Evolutionary conservation across 2,797 vertebrate genomes (phyloP), one percentile per base, ranked within the genome.

Genomic region (Scomberomorus guttatus): DNA sequence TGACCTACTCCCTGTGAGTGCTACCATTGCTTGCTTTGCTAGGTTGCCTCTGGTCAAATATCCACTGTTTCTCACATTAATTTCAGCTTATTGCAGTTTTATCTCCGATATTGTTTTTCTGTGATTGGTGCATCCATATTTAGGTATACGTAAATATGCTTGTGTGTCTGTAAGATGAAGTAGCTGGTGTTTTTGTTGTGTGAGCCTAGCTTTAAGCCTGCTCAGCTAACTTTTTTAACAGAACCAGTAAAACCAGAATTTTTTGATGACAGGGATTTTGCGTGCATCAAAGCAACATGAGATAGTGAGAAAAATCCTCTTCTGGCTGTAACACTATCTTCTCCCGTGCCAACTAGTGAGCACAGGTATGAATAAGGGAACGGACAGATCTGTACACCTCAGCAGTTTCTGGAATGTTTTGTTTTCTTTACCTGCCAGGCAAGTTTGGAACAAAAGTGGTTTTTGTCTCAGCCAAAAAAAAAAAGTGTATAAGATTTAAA

Each of bases 141-240:
- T 34, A 34, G 34, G 9, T 10, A 34, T 10, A 34, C 34, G 9
- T 34, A 7, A 34, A 34, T 34, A 34, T 34, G 34, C 2, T 14
- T 15, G 9, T 46, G 37, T 55, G 7, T 63, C 46, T 25, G 44
- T 37, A 1, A 12, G 3, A 65, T 14, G 4, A 52, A 22, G 29
- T 2, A 75, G n/a, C 3, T 17, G 44, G 9, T 69, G n/a, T 62
- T 72, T 72, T 70, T 76, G 54, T 61, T 83, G 27, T 67, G 27
- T 14, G 27, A 4, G 12, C 13, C 9, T 17, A 22, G 48, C 15
- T 65, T 77, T 20, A 10, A 66, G 60, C 32, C 34, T 48, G 1
- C 5, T 79, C 79, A 80, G 73, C 37, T 66, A 50, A 55, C 5
- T 42, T 63, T 65, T 44, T 34, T n/a, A n/a, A 59, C 66, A 61